Evolutionary conservation across 2,113 vertebrate genomes (phyloP), one percentile per base, ranked within the genome.

Genomic region (Sinocyclocheilus maitianheensis): DNA sequence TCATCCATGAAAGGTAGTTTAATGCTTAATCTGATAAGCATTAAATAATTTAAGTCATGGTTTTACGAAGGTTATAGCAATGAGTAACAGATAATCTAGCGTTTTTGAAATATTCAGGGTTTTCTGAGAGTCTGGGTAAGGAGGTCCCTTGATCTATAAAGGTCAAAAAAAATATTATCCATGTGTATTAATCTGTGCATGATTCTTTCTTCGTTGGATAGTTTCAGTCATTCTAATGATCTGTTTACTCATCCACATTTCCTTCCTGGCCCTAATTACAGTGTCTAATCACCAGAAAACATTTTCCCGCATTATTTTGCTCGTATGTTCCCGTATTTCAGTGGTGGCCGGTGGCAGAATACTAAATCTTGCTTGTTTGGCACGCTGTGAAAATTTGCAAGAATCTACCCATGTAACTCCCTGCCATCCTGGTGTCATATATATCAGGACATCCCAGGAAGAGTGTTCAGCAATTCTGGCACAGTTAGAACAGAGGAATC

Each of bases 131-230:
- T 77, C 30, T 71, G 67, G 67, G 67, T 71, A 34, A 34, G 67
- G 5, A 16, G 30, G 65, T 34, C 65, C 65, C 5, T 14, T 76
- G 30, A 58, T 79, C 53, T 37, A 37, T 8, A 48, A 62, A 48
- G 11, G 3, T 60, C 18, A 48, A 48, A 48, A 76, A 77, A 6
- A 77, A 55, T 71, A 60, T n/a, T 11, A 48, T 83, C 48, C 20
- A 79, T 88, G 55, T 84, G 14, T 72, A 62, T 85, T 75, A 87
- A 82, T 85, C 22, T 92, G 90, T 91, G 88, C 88, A 18, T 91
- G 88, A 91, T 83, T 62, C 89, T 88, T 89, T 88, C 37, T 74
- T 9, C 10, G 75, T 90, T 89, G 37, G 84, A 85, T 85, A 87
- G 48, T 81, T 83, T 84, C 89, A 51, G 88, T 76, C 40, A 78